These are phyloP conservation scores for Tauraco erythrolophus DNA, from an alignment of 2,113 vertebrate species.

Conservation along the genomic window DNA sequence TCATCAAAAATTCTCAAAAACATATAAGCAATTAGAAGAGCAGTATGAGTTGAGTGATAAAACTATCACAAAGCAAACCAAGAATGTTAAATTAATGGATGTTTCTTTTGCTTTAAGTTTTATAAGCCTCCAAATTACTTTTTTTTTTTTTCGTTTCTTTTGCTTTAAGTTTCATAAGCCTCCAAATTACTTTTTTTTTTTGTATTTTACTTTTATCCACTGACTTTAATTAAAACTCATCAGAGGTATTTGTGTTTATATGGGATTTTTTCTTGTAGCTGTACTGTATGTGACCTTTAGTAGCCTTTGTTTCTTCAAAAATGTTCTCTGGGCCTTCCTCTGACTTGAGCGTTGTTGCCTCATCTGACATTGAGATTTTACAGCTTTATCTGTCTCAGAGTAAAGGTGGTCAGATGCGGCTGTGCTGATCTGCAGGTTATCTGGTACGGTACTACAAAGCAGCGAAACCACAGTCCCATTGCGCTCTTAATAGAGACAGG, in stretches of 20 bases:
- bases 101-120: not conserved
- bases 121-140: not conserved
- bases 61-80: not conserved
- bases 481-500: not conserved
- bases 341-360: not conserved
- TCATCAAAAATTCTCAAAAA: not conserved
- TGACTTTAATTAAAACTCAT: not conserved
- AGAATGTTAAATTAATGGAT: not conserved
- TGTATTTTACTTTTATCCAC: not conserved
- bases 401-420: not conserved
- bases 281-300: not conserved
- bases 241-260: not conserved
- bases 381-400: not conserved
- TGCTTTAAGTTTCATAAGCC: not conserved
- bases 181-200: not conserved
- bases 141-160: not conserved
- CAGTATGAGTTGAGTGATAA: not conserved
- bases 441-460: not conserved
- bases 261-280: not conserved
- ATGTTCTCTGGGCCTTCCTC: not conserved
- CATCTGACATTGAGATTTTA: not conserved
- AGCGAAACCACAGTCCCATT: not conserved
- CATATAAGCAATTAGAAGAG: not conserved
- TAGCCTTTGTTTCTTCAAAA: not conserved
- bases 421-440: not conserved